Evolutionary conservation across 1,140 invertebrate genomes (phyloP).

Genomic region (Panagrolaimus sp.): DNA sequence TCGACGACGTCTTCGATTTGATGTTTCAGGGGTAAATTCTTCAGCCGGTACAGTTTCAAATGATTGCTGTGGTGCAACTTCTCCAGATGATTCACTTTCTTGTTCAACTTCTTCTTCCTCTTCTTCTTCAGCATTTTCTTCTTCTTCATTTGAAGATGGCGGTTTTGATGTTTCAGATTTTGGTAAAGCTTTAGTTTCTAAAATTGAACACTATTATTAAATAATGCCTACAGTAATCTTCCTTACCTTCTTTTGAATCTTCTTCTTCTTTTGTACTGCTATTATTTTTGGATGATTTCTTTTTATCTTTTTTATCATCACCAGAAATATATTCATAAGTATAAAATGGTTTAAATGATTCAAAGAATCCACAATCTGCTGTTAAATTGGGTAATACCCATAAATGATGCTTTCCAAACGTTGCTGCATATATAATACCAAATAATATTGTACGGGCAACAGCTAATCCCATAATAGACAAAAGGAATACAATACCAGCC

Average conservation of each 20-base stretch:
- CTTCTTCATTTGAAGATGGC: too few relatives aligned
- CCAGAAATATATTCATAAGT: slow-evolving; percentile 58
- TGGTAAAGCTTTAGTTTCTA: too few relatives aligned
- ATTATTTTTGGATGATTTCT: too few relatives aligned
- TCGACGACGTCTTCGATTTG: not conserved
- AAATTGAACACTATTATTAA: too few relatives aligned
- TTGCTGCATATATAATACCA: slow-evolving; percentile 79
- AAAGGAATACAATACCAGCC: slow-evolving; percentile 82
- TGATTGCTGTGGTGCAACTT: not conserved
- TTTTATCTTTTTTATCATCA: not conserved
- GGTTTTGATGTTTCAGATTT: too few relatives aligned
- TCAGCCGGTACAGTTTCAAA: not conserved
- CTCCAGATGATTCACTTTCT: not conserved
- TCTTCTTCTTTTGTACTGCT: not conserved
- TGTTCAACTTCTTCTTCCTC: not conserved
- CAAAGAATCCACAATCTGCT: slow-evolving; percentile 96
- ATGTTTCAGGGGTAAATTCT: not conserved
- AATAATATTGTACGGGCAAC: slow-evolving; percentile 84
- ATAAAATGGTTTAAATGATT: slow-evolving; percentile 95
- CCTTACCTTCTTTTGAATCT: not conserved
- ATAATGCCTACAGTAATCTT: too few relatives aligned
- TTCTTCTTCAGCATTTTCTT: not conserved
- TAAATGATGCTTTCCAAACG: slow-evolving; percentile 82
- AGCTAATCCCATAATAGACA: slow-evolving; percentile 81
- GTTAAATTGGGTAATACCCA: slow-evolving; percentile 96